Base-by-base conservation (phyloP, 2,113 vertebrate genomes). In the Salminus brasiliensis region DNA sequence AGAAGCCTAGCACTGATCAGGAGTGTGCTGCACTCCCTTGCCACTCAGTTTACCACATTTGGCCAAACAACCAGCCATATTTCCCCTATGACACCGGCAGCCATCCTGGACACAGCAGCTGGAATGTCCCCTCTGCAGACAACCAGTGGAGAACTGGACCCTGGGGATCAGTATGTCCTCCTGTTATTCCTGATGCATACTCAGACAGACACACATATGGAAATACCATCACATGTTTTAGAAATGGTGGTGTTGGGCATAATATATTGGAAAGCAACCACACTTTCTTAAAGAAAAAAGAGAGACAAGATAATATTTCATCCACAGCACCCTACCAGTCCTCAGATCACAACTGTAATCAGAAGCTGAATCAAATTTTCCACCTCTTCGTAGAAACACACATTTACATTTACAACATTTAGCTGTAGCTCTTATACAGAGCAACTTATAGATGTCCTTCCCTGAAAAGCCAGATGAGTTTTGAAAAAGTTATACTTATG, bases 71-170 rank as follows among this genome's bases (percentile, higher is more conserved):
- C 68, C 91, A 92, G 80, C 95, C 96, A 29, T 90, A 94, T 73
- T 91, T 94, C 45, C 92, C 94, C 34, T 76, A 89, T 57, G 88
- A 92, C 85, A 91, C 94, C 2, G 90, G 92, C 55, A 91, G 86
- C 82, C 91, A 90, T 76, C 89, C 88, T 18, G 93, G 96, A n/a
- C 94, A 93, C 87, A 92, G 87, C 77, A 91, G 85, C 80, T 93
- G 93, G 91, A 93, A 94, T 27, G 91, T 34, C 57, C 93, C 92
- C 0, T 93, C 94, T 0, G 71, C 88, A 16, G 89, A 91, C 84
- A 94, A 94, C 91, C 97, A 97, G 0, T 99, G 97, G 97, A 95
- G 97, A 89, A 98, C 95, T 1, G 97, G 97, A 85, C 97, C 96
- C 0, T 99, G 97, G 97, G 97, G 97, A 91, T 94, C 95, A 87